A percentile compares a stretch with the other conserved stretches of the same genome.
Conservation (phyloP, 1,140 invertebrate species). For the Drosophila sechellia region DNA sequence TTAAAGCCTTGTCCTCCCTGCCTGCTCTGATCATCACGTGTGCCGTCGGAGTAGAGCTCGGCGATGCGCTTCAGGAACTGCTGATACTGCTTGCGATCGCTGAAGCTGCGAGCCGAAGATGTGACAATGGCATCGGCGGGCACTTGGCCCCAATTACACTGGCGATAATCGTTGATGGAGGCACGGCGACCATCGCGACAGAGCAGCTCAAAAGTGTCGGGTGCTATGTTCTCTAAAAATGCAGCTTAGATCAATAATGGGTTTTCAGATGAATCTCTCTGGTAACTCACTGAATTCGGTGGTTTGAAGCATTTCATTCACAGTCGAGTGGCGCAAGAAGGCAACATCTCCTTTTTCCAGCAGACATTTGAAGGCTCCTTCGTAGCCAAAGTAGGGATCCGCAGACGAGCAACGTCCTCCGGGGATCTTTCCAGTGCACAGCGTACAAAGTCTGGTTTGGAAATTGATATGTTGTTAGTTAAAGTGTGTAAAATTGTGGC, state of each 20-base stretch:
- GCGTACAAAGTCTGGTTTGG: slow-evolving; percentile 88
- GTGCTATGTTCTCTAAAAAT: slow-evolving; percentile 85
- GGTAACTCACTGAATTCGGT: slow-evolving; percentile 86
- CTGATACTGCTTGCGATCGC: slow-evolving; percentile 87
- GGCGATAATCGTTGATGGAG: slow-evolving; percentile 89
- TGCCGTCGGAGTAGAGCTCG: slow-evolving; percentile 84
- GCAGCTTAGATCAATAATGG: neutral
- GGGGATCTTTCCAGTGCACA: slow-evolving; percentile 92
- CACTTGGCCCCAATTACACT: slow-evolving; percentile 95
- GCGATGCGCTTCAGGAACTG: slow-evolving; percentile 86
- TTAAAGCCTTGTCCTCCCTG: slow-evolving; percentile 43
- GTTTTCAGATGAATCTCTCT: neutral
- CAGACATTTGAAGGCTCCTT: slow-evolving; percentile 95
- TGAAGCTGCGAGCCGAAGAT: slow-evolving; percentile 89
- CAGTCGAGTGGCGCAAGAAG: slow-evolving; percentile 95
- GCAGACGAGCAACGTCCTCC: slow-evolving; percentile 92
- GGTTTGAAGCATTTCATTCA: slow-evolving; percentile 88
- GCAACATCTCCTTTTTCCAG: slow-evolving; percentile 95
- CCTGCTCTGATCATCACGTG: slow-evolving; percentile 49
- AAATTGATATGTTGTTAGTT: neutral
- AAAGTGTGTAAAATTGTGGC: neutral
- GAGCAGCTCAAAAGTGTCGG: slow-evolving; percentile 92
- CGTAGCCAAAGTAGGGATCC: slow-evolving; percentile 96
- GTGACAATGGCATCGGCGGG: slow-evolving; percentile 95
- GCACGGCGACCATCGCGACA: slow-evolving; percentile 92